Conservation (phyloP, 2,113 vertebrate genomes). For the Callorhinus ursinus region DNA sequence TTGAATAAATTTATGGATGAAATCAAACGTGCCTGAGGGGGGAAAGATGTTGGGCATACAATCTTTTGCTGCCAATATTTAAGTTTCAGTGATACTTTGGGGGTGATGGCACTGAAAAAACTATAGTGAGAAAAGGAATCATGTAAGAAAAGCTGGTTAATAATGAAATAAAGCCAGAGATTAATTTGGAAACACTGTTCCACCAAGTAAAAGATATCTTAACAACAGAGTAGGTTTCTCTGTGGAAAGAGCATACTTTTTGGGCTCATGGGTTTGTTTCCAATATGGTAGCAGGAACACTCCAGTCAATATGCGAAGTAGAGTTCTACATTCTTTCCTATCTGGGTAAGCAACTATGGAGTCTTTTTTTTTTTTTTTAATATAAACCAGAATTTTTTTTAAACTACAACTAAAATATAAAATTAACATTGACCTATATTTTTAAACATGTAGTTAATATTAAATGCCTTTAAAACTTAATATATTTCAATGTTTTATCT, state of each 20-base stretch:
- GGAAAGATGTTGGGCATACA: neutral
- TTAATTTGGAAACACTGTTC: neutral
- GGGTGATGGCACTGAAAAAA: neutral
- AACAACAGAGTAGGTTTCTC: neutral
- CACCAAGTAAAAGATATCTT: neutral
- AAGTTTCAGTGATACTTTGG: neutral
- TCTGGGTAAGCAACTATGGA: neutral
- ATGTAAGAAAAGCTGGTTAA: neutral
- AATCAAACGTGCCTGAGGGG: neutral
- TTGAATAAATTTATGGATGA: neutral
- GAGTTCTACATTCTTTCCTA: neutral
- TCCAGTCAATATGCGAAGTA: neutral
- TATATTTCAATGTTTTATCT: neutral
- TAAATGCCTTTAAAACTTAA: conserved; percentile 23
- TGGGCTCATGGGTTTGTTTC: neutral
- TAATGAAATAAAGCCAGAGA: neutral
- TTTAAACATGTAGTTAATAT: conserved; percentile 28
- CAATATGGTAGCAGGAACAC: neutral
- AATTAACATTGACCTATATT: neutral
- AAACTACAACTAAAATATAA: neutral
- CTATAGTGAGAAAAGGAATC: neutral
- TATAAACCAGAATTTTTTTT: neutral
- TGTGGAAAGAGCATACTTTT: neutral
- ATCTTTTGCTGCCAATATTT: neutral
- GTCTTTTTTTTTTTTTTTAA: neutral